A percentile compares a stretch with the other conserved stretches of the same genome.
Evolutionary conservation across 2,113 vertebrate species (phyloP).

Genomic region (Nycticryphes semicollaris): DNA sequence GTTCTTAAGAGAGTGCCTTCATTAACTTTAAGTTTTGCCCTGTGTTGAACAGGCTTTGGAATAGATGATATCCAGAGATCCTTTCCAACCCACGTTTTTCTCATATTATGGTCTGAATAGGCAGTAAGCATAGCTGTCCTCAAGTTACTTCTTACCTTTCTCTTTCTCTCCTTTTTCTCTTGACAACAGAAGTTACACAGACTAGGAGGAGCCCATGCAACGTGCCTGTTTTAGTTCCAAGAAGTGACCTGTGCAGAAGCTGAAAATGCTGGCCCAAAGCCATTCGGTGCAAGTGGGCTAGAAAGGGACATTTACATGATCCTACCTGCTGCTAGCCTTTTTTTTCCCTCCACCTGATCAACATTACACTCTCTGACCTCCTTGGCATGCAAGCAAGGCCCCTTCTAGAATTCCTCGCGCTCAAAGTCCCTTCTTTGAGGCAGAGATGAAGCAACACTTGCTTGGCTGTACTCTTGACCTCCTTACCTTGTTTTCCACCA

Average conservation of each 20-base stretch:
- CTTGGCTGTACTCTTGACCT: conserved; percentile 30
- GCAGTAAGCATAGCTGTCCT: background rate
- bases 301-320: background rate
- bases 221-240: background rate
- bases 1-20: background rate
- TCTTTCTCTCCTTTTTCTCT: background rate
- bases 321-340: background rate
- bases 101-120: background rate
- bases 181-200: background rate
- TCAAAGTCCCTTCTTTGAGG: background rate
- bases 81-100: background rate
- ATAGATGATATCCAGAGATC: background rate
- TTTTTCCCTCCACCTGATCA: background rate
- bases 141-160: background rate
- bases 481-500: conserved; percentile 46
- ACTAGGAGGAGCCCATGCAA: background rate
- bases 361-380: background rate
- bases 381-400: background rate
- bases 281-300: background rate
- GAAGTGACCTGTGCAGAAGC: background rate
- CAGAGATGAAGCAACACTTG: background rate
- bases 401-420: background rate
- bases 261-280: background rate
- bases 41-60: background rate
- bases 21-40: background rate